These are phyloP conservation scores for Neopelma chrysocephalum DNA, from an alignment of 2,797 vertebrate genomes.

Conservation along the genomic window DNA sequence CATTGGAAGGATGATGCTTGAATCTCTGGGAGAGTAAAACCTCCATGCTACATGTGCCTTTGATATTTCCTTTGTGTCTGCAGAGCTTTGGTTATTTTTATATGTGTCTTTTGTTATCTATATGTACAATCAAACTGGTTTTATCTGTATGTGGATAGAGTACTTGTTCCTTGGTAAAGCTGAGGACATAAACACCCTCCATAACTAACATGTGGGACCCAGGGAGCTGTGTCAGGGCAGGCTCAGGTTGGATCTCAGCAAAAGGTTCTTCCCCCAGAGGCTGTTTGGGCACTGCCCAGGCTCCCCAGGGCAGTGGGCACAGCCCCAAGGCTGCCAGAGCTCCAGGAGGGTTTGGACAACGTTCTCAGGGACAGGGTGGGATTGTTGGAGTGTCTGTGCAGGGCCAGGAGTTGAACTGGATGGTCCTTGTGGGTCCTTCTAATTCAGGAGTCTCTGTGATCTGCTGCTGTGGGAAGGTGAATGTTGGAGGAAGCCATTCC, in stretches of 20 bases:
- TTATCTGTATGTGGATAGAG: not conserved
- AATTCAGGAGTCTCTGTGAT: not conserved
- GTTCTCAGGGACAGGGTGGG: not conserved
- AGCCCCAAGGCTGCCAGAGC: not conserved
- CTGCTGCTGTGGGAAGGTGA: not conserved
- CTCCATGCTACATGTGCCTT: not conserved
- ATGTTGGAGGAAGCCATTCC: not conserved
- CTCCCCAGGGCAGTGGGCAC: not conserved
- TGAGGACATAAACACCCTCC: not conserved
- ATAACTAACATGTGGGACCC: not conserved
- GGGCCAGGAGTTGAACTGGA: rapidly evolving
- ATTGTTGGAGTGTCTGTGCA: rapidly evolving
- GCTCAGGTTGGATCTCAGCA: rapidly evolving
- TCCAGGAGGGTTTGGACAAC: rapidly evolving
- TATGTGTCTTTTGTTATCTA: not conserved
- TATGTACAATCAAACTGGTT: rapidly evolving
- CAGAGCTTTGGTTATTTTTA: not conserved
- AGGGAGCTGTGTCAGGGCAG: not conserved
- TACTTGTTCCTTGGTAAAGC: not conserved
- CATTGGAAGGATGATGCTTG: not conserved
- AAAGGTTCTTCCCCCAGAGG: not conserved
- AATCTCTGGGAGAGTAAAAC: not conserved
- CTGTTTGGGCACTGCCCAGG: not conserved
- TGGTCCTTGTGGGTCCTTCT: not conserved
- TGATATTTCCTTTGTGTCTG: not conserved